Base-by-base conservation (phyloP, 2,113 vertebrate species). In the Gallinago undulata region DNA sequence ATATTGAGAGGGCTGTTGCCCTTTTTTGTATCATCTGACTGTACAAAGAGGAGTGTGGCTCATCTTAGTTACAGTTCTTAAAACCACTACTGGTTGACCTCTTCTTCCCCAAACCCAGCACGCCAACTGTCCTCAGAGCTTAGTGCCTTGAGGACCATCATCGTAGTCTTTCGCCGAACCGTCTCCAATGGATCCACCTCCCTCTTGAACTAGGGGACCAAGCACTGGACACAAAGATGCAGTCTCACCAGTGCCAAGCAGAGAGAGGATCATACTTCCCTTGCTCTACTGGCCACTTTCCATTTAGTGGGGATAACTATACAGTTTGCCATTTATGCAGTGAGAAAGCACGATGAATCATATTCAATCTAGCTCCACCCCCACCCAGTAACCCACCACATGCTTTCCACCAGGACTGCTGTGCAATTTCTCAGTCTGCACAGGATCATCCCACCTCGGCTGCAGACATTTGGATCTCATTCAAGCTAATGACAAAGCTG, bases 401-500 rank as follows among this genome's bases (percentile, higher is more conserved):
- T 45, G 33, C 45, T 78, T 70, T 84, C 69, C 37, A 59, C 55
- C 66, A 75, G 51, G 47, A 45, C 56, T 75, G 30, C 67, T 56
- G 14, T 1, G 18, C 74, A 37, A 50, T 76, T 85, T 63, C 74
- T 75, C 69, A 74, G 30, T 22, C 68, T 70, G 80, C 55, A 92
- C 66, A 84, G 47, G 66, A 50, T 68, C 76, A 70, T 30, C 37
- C 41, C 70, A 43, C 47, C 59, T 84, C 64, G 70, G 24, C 57
- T 28, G 43, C 56, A 87, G 37, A 53, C 12, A 53, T 59, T n/a
- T 91, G 84, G 77, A 62, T 69, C 75, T 78, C 56, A 82, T 70
- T 78, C 80, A 95, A 91, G 84, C 73, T 89, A 84, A 89, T 94
- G 91, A 89, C 80, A 92, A 85, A 93, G 30, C 60, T 89, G 62